Evolutionary conservation across 2,888 invertebrate species (phyloP).

Genomic region (Pterostichus niger): DNA sequence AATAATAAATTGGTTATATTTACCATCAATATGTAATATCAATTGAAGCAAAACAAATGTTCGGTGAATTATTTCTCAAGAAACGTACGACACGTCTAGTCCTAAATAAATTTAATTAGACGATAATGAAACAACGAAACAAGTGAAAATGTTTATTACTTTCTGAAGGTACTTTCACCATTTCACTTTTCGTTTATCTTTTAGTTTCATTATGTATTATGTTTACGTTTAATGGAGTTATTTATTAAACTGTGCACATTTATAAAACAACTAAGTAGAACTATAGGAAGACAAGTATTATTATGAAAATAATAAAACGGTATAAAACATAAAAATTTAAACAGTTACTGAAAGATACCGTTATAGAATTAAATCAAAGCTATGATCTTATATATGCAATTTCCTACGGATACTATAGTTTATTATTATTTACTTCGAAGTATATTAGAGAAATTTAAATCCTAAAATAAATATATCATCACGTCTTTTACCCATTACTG

Average conservation of each 20-base stretch:
- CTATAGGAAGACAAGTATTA: not conserved
- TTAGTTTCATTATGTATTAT: slow-evolving; percentile 7
- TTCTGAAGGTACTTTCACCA: slow-evolving; percentile 21
- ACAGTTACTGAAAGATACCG: not conserved
- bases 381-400: not conserved
- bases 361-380: not conserved
- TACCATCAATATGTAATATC: too few relatives aligned
- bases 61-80: too few relatives aligned
- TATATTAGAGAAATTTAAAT: too few relatives aligned
- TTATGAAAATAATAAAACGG: not conserved
- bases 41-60: too few relatives aligned
- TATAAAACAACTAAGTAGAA: not conserved
- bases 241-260: too few relatives aligned
- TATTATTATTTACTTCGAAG: not conserved
- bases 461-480: too few relatives aligned
- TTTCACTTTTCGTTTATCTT: slow-evolving; percentile 11
- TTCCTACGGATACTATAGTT: not conserved
- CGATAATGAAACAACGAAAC: too few relatives aligned
- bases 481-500: too few relatives aligned
- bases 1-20: too few relatives aligned
- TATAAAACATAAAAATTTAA: not conserved
- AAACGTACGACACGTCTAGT: too few relatives aligned
- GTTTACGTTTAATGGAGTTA: not conserved
- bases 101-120: too few relatives aligned
- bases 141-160: slow-evolving; percentile 21